Evolutionary conservation across 1,140 invertebrate genomes (phyloP).

Genomic region (Scaptodrosophila lebanonensis): DNA sequence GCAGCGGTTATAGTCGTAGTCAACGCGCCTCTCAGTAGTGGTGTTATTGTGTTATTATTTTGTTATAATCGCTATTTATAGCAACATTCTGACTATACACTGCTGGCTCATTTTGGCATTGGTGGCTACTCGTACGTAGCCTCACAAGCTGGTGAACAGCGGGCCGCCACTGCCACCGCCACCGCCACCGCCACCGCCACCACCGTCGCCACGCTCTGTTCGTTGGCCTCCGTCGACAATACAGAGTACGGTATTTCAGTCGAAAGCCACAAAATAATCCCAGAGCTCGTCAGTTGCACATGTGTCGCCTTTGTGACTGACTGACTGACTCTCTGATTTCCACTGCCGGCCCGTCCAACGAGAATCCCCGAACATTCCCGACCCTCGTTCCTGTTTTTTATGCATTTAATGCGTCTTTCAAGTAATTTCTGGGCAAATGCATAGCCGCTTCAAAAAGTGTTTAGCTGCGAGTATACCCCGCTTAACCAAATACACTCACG

Average conservation of each 20-base stretch:
- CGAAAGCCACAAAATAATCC: slow-evolving; percentile 59
- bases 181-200: too few relatives aligned
- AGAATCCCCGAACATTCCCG: too few relatives aligned
- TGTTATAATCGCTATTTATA: slow-evolving; percentile 48
- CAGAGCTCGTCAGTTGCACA: slow-evolving; percentile 60
- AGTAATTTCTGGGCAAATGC: slow-evolving; percentile 37
- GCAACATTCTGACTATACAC: slow-evolving; percentile 45
- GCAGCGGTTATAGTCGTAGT: too few relatives aligned
- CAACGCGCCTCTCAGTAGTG: too few relatives aligned
- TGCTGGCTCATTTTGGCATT: slow-evolving; percentile 11
- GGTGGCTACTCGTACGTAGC: too few relatives aligned
- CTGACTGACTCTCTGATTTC: slow-evolving; percentile 27
- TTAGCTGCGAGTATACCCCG: slow-evolving; percentile 1
- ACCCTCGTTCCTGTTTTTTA: slow-evolving; percentile 29
- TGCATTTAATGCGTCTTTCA: slow-evolving; percentile 57
- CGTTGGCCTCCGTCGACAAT: too few relatives aligned
- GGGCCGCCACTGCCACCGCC: too few relatives aligned
- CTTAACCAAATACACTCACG: slow-evolving; percentile 55
- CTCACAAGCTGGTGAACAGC: too few relatives aligned
- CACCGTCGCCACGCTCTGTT: too few relatives aligned
- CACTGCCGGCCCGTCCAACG: slow-evolving; percentile 30
- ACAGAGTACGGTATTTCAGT: slow-evolving; percentile 3
- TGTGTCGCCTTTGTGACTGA: slow-evolving; percentile 29
- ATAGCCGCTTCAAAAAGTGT: slow-evolving; percentile 11
- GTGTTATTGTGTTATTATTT: neutral